Evolutionary conservation across 2,113 vertebrate species (phyloP).

Genomic region (Ariopsis seemanni): DNA sequence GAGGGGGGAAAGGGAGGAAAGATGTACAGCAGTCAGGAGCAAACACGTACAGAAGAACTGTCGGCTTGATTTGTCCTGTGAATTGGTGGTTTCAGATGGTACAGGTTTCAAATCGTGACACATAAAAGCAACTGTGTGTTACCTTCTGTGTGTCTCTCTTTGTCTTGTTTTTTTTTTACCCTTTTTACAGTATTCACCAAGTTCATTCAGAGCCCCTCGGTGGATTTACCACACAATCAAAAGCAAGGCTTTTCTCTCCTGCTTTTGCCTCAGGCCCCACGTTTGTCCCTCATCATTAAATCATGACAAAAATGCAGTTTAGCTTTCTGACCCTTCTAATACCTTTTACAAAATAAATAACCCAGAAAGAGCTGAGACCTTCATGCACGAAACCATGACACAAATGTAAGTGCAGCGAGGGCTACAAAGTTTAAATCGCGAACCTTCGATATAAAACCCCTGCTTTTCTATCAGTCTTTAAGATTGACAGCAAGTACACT

Average conservation of each 20-base stretch:
- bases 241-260: not conserved
- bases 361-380: not conserved
- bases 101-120: not conserved
- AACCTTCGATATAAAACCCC: not conserved
- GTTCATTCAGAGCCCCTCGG: constrained; percentile 7
- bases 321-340: not conserved
- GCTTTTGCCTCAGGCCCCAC: not conserved
- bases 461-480: not conserved
- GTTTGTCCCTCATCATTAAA: constrained; percentile 15
- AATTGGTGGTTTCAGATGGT: not conserved
- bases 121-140: not conserved
- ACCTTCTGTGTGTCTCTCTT: not conserved
- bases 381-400: not conserved
- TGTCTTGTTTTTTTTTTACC: not conserved
- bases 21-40: not conserved
- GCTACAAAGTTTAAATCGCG: not conserved
- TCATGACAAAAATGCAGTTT: not conserved
- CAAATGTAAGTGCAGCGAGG: not conserved
- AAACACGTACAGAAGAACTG: not conserved
- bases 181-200: not conserved
- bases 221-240: constrained; percentile 27
- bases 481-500: not conserved
- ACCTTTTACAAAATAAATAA: not conserved
- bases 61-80: not conserved
- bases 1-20: not conserved